phyloP scores from a whole-genome alignment of 1,140 invertebrate genomes.

The Charaxes varanes region DNA sequence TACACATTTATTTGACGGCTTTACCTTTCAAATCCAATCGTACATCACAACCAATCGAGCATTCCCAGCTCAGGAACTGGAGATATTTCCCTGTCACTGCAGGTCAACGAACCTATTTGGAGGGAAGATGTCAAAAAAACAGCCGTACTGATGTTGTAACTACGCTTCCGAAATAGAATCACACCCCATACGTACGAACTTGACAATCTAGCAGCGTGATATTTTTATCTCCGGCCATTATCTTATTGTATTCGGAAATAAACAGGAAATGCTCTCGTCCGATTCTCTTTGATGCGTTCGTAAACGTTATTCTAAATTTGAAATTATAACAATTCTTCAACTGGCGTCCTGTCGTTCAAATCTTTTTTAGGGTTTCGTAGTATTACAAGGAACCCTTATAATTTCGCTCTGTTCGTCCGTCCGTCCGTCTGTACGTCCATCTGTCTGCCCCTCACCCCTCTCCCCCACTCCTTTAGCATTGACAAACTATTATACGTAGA shows the following conservation, averaged over 20 bases:
- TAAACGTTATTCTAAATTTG: conserved; percentile 17
- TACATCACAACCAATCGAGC: conserved; percentile 31
- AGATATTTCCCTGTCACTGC: conserved; percentile 27
- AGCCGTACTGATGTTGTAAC: conserved; percentile 48
- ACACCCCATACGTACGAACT: conserved; percentile 56
- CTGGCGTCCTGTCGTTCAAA: neutral
- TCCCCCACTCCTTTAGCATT: too few species aligned
- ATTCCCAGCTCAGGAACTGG: conserved; percentile 24
- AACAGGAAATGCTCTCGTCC: conserved; percentile 28
- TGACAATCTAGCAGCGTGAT: conserved; percentile 54
- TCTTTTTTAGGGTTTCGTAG: too few species aligned
- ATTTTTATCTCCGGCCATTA: conserved; percentile 59
- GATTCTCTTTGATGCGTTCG: conserved; percentile 31
- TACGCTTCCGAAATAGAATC: conserved; percentile 51
- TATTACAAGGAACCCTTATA: too few species aligned
- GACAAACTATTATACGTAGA: too few species aligned
- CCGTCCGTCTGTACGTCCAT: too few species aligned
- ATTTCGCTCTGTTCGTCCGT: too few species aligned
- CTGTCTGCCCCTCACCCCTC: too few species aligned
- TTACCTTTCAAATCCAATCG: conserved; percentile 9
- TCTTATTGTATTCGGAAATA: conserved; percentile 55
- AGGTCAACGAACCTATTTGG: conserved; percentile 43
- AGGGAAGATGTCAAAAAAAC: conserved; percentile 53
- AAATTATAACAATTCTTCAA: conserved; percentile 2
- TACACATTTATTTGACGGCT: conserved; percentile 4